phyloP scores from a whole-genome alignment of 2,113 vertebrate species.

The Haliaeetus leucogaster region DNA sequence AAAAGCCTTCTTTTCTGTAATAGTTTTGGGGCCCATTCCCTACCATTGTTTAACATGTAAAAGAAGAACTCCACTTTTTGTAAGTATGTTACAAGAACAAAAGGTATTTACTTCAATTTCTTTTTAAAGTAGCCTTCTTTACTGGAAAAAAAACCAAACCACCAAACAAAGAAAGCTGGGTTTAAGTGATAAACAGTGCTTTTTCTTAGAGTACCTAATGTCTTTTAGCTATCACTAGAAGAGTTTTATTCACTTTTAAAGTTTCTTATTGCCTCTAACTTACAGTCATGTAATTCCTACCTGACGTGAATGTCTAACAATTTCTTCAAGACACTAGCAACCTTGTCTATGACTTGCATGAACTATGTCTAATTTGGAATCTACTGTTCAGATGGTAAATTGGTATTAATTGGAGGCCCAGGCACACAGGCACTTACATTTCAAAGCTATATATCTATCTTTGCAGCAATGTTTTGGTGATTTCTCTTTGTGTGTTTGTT shows the following conservation, averaged over 20 bases:
- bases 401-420: background rate
- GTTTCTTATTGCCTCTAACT: background rate
- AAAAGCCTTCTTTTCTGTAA: background rate
- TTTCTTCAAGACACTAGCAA: background rate
- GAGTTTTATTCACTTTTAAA: background rate
- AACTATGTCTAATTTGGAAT: background rate
- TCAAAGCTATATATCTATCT: background rate
- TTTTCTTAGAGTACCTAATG: background rate
- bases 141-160: background rate
- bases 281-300: background rate
- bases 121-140: background rate
- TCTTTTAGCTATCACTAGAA: background rate
- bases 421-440: background rate
- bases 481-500: background rate
- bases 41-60: background rate
- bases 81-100: background rate
- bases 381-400: background rate
- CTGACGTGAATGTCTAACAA: background rate
- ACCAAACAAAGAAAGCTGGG: background rate
- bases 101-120: background rate
- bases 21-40: background rate
- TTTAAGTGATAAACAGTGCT: background rate
- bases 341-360: background rate
- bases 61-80: background rate
- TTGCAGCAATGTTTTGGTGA: background rate